Conservation (phyloP, 2,113 vertebrate species). For the Cyanoderma ruficeps region DNA sequence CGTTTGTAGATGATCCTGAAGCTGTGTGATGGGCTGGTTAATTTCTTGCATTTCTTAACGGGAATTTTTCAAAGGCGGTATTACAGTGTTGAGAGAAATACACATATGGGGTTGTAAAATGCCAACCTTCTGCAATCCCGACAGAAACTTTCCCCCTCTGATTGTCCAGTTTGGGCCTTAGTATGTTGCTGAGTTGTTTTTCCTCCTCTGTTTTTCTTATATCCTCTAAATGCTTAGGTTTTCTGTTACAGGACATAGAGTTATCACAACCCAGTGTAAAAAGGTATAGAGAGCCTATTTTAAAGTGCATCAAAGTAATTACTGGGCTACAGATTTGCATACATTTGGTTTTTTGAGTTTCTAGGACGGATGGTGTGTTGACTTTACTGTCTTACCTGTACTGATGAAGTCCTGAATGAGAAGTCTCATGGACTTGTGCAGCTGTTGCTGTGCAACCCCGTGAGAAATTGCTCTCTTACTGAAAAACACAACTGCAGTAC, state of each 20-base stretch:
- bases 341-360: neutral
- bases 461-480: neutral
- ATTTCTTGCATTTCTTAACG: neutral
- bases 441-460: neutral
- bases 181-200: neutral
- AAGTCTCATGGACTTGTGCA: neutral
- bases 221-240: neutral
- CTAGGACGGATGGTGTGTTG: neutral
- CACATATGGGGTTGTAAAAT: neutral
- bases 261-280: fast-evolving
- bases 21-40: fast-evolving
- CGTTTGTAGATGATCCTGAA: neutral
- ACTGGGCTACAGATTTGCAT: neutral
- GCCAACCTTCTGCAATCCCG: neutral
- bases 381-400: neutral
- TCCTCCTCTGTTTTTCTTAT: neutral
- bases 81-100: neutral
- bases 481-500: neutral
- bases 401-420: neutral
- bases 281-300: neutral
- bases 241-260: neutral
- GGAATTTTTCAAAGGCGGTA: fast-evolving
- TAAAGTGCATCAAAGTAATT: neutral
- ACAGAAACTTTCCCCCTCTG: neutral
- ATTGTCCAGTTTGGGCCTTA: neutral